Evolutionary conservation across 1,140 invertebrate genomes (phyloP).

Genomic region (Lamellibrachia luymesi): DNA sequence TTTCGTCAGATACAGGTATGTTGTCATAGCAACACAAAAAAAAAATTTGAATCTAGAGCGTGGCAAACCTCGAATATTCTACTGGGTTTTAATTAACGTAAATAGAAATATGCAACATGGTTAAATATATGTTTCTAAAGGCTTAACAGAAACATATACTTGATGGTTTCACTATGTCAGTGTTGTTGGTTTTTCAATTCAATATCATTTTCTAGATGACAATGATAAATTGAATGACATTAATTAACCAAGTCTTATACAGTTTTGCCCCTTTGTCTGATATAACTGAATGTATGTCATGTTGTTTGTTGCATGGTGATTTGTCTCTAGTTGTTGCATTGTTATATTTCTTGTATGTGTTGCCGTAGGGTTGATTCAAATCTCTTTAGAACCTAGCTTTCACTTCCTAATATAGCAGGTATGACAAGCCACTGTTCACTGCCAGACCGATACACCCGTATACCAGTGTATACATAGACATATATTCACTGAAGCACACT

Average conservation of each 20-base stretch:
- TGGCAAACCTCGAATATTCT: neutral
- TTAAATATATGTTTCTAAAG: neutral
- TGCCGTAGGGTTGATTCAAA: neutral
- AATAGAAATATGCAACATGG: neutral
- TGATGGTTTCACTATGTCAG: neutral
- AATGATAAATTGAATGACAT: neutral
- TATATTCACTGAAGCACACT: too few relatives aligned
- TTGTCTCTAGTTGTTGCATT: neutral
- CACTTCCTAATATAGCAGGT: neutral
- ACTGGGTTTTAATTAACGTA: neutral
- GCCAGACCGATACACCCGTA: neutral
- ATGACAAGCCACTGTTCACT: neutral
- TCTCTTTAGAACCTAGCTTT: neutral
- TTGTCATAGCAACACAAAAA: neutral
- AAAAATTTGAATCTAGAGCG: neutral
- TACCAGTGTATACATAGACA: neutral
- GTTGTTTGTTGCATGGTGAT: neutral
- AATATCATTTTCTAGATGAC: constrained; percentile 1
- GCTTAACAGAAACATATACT: neutral
- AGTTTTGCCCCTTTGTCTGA: neutral
- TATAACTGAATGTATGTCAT: neutral
- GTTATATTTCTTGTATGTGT: neutral
- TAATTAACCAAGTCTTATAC: neutral
- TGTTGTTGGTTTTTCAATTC: neutral
- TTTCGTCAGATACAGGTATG: neutral